Base-by-base conservation (phyloP, 2,113 vertebrate species). In the Sinocyclocheilus anshuiensis region DNA sequence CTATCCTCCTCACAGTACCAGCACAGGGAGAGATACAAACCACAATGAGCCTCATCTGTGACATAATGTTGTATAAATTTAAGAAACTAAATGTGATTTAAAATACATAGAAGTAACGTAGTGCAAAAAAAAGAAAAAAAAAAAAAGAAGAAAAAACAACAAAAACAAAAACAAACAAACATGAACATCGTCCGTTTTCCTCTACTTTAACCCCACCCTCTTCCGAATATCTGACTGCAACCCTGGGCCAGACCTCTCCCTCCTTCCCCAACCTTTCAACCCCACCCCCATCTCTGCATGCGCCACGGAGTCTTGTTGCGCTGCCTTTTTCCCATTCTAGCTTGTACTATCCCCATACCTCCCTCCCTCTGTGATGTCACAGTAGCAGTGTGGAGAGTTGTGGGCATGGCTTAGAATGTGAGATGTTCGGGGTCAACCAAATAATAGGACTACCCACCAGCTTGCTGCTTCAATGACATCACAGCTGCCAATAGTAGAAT, bases 401-500 rank as follows among this genome's bases (percentile, higher is more conserved):
- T 69, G 80, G 85, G 80, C 48, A 39, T 84, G 82, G 76, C 77
- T 83, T 63, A 77, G 69, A 80, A 79, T 55, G 86, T 61, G 69
- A 57, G 39, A 50, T 55, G 39, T 85, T 77, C 65, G 82, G 84
- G 69, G 86, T 81, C 82, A 81, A 85, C 82, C 39, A 67, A 83
- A 82, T 11, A 77, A 83, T 15, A 81, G 55, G 86, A 90, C 86
- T 81, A 86, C 88, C 77, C 53, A 83, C 87, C 69, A 83, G 88
- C 83, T 90, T 91, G 85, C 95, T 93, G 96, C 94, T 95, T 94
- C 92, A 93, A 95, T 95, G 94, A 95, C 94, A 94, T 94, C 95
- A 94, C 88, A 94, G 95, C 93, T 94, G 95, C 94, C 95, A 97
- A 94, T 94, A 94, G 96, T 96, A 95, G 94, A 95, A 96, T 96